Evolutionary conservation across 1,140 invertebrate species (phyloP).

Genomic region (Drosophila pseudoobscura): DNA sequence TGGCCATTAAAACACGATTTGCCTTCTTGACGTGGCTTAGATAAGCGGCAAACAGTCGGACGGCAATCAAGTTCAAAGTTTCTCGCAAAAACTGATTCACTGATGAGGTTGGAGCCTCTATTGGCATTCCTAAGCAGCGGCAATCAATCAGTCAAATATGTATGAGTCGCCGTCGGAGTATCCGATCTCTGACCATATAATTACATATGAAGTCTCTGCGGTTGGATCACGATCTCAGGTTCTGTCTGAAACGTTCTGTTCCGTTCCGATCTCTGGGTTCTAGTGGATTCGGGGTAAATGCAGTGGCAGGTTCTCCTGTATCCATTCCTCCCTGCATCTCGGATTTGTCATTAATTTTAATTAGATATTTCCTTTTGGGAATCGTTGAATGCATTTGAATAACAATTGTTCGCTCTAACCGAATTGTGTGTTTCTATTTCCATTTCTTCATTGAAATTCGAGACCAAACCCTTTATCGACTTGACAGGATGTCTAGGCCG

Average conservation of each 20-base stretch:
- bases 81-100: slow-evolving; percentile 17
- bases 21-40: slow-evolving; percentile 47
- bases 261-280: background rate
- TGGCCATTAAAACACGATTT: slow-evolving; percentile 64
- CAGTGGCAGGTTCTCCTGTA: slow-evolving; percentile 36
- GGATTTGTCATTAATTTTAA: slow-evolving; percentile 70
- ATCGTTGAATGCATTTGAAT: slow-evolving; percentile 62
- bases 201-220: slow-evolving; percentile 72
- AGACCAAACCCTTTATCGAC: slow-evolving; percentile 65
- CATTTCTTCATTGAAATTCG: slow-evolving; percentile 51
- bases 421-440: slow-evolving; percentile 11
- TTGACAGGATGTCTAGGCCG: slow-evolving; percentile 56
- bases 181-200: slow-evolving; percentile 48
- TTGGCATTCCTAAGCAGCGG: slow-evolving; percentile 29
- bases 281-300: slow-evolving; percentile 19
- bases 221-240: slow-evolving; percentile 50
- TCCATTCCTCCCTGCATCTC: slow-evolving; percentile 5
- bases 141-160: slow-evolving; percentile 43
- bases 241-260: slow-evolving; percentile 13
- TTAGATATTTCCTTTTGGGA: slow-evolving; percentile 44
- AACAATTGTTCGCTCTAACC: slow-evolving; percentile 54
- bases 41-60: slow-evolving; percentile 1
- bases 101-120: slow-evolving; percentile 38
- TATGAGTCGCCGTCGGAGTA: slow-evolving; percentile 29
- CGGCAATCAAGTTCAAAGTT: slow-evolving; percentile 24